phyloP scores from a whole-genome alignment of 2,113 vertebrate species.

The Saccopteryx leptura region DNA sequence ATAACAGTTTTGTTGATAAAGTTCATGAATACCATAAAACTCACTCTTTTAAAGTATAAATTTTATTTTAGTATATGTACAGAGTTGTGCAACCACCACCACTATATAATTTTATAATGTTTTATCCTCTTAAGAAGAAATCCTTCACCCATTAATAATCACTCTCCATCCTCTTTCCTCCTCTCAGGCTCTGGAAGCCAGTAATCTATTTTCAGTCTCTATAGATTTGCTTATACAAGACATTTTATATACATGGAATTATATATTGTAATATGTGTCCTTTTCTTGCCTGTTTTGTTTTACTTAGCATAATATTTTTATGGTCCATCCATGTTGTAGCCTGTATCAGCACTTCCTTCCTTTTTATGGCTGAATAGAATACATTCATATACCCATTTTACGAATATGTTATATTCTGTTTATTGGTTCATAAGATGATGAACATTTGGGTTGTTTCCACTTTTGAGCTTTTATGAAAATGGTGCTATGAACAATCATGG shows the following conservation, averaged over 20 bases:
- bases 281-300: constrained; percentile 7
- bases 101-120: neutral
- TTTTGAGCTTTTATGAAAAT: neutral
- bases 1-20: neutral
- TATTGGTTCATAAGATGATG: neutral
- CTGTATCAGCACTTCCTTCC: neutral
- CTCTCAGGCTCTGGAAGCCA: neutral
- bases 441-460: constrained; percentile 10
- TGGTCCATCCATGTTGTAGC: neutral
- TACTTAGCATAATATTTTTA: neutral
- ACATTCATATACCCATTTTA: neutral
- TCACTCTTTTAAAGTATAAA: constrained; percentile 9
- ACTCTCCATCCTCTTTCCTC: neutral
- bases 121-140: constrained; percentile 26
- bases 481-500: neutral
- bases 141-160: neutral
- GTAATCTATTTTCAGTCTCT: neutral
- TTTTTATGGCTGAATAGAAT: neutral
- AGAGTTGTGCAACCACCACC: neutral
- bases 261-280: neutral
- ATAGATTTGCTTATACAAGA: neutral
- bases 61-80: neutral
- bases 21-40: neutral
- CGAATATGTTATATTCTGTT: constrained; percentile 27
- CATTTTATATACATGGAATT: neutral